Evolutionary conservation across 2,888 invertebrate species (phyloP), one percentile per base, ranked within the genome.

Genomic region (Napeogenes sylphis): DNA sequence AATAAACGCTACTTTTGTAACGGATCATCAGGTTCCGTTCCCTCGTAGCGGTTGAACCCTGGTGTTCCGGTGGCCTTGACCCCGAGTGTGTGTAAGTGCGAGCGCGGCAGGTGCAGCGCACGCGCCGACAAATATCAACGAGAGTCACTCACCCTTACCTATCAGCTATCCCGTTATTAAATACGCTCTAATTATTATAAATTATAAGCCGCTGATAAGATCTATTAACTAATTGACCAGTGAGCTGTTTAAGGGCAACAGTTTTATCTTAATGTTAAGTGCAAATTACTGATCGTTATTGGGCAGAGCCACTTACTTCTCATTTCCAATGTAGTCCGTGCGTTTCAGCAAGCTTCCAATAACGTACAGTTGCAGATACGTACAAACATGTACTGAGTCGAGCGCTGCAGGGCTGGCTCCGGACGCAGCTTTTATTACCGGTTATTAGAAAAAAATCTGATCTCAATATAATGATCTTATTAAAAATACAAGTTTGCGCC

Each of bases 101-200:
- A 30, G 21, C 6, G 72, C 76, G 74, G 76, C 76, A 70, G 74
- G 72, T 70, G 71, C 51, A 64, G 70, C 76, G 69, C 68, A 66
- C 68, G 69, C 69, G 67, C 63, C 74, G 68, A 73, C 75, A 80
- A 85, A 84, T 83, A 85, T 80, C 85, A 83, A 71, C 81, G 70
- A 74, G 75, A 82, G 86, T 84, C 85, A 80, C 74, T 84, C 83
- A 83, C 84, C 85, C 81, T 73, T 73, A 67, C 46, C 58, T 62
- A 6, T 54, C 13, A 58, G 4, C 55, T 59, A 51, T 66, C 62
- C 70, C 67, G 69, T 69, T 67, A 69, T 55, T 53, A 56, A 66
- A 61, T 66, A 63, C 58, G 66, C 62, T 58, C 55, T 64, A 68
- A 68, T 63, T 64, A 65, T 61, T 46, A 47, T 42, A 42, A 56